phyloP scores from a whole-genome alignment of 2,888 invertebrate species.

The Argyra leucocephala region DNA sequence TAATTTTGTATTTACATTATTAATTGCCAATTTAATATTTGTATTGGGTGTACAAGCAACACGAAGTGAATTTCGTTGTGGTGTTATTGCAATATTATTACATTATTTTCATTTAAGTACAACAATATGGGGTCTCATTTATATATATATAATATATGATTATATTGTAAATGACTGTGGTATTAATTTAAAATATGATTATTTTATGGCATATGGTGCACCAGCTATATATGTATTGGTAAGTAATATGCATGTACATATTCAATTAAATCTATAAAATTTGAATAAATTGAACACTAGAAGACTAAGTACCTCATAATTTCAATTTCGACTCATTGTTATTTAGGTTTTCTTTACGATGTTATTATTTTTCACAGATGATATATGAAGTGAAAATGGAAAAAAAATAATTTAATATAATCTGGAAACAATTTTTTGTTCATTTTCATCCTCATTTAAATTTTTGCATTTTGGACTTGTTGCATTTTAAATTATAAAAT shows the following conservation, averaged over 20 bases:
- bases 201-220: conserved; percentile 52
- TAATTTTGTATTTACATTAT: conserved; percentile 53
- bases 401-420: no score
- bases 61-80: conserved; percentile 55
- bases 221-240: conserved; percentile 60
- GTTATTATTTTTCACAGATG: no score
- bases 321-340: no score
- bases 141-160: conserved; percentile 55
- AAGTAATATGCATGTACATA: conserved; percentile 33
- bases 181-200: conserved; percentile 51
- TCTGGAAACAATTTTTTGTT: no score
- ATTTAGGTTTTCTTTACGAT: no score
- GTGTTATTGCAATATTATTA: conserved; percentile 55
- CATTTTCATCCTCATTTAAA: no score
- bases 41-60: conserved; percentile 60
- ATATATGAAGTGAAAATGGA: no score
- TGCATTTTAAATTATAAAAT: no score
- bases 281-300: no score
- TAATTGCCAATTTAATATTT: conserved; percentile 53
- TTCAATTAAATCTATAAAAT: no score
- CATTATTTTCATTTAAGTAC: conserved; percentile 62
- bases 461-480: no score
- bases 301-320: no score
- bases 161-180: conserved; percentile 44
- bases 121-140: conserved; percentile 59